Evolutionary conservation across 2,113 vertebrate species (phyloP).

Genomic region (Centrocercus urophasianus): DNA sequence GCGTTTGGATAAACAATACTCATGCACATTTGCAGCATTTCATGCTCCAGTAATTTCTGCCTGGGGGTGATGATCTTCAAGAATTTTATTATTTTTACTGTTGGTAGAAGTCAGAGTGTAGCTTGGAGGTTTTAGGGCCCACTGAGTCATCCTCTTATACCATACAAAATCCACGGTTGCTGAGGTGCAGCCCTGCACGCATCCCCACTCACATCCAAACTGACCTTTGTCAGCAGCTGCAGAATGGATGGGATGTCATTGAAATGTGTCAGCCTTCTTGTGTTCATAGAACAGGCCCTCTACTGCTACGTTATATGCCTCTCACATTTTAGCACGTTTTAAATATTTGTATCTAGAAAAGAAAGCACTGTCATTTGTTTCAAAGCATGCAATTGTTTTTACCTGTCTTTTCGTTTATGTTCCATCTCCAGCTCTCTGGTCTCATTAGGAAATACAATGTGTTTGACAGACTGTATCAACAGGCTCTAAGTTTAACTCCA

Average conservation of each 20-base stretch:
- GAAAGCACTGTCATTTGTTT: not conserved
- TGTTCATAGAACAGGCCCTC: not conserved
- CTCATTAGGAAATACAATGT: not conserved
- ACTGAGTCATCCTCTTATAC: conserved; percentile 18
- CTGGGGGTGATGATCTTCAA: not conserved
- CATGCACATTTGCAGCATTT: conserved; percentile 26
- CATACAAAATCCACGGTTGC: not conserved
- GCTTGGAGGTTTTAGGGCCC: not conserved
- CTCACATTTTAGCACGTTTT: not conserved
- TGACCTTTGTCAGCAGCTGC: conserved; percentile 26
- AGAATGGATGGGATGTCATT: not conserved
- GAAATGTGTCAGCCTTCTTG: not conserved
- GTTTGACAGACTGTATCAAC: not conserved
- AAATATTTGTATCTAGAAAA: not conserved
- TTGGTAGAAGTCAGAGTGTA: not conserved
- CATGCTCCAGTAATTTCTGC: conserved; percentile 53
- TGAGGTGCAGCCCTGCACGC: not conserved
- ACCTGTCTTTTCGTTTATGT: not conserved
- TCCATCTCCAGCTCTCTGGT: not conserved
- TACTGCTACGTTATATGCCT: not conserved
- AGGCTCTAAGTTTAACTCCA: not conserved
- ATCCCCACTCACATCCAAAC: not conserved
- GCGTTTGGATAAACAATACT: conserved; percentile 25
- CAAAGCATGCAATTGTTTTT: not conserved
- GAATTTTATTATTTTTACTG: not conserved